These are phyloP conservation scores for Lysandra coridon DNA, from an alignment of 2,888 invertebrate genomes.

Conservation along the genomic window DNA sequence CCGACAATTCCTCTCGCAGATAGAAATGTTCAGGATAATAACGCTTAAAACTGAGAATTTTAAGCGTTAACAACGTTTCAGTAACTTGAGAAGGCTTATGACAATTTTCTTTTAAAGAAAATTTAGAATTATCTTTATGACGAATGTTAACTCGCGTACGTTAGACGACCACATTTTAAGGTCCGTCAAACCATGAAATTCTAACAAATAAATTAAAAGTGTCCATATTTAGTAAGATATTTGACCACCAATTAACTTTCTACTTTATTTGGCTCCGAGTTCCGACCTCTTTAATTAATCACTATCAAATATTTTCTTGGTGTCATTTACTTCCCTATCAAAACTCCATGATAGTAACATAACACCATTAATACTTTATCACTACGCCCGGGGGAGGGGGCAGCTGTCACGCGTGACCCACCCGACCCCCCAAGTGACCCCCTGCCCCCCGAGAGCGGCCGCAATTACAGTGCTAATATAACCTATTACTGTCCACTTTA, in stretches of 20 bases:
- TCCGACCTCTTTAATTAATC: background rate
- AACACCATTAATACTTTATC: constrained; percentile 13
- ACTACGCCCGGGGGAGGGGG: background rate
- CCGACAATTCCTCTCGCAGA: background rate
- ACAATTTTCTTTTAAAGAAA: background rate
- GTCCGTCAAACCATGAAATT: too few relatives aligned
- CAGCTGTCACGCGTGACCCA: constrained; percentile 11
- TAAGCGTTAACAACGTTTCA: background rate
- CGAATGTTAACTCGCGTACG: background rate
- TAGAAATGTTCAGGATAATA: background rate
- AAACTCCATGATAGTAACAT: background rate
- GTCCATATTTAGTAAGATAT: too few relatives aligned
- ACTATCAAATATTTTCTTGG: background rate
- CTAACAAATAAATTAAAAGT: too few relatives aligned
- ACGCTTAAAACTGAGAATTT: background rate
- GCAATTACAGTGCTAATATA: constrained; percentile 27
- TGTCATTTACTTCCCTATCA: background rate
- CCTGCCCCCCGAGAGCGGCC: constrained; percentile 3
- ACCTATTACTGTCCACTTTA: constrained; percentile 26
- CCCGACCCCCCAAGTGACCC: background rate
- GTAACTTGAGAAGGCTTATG: background rate
- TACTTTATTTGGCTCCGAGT: background rate
- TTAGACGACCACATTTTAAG: too few relatives aligned
- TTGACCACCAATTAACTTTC: too few relatives aligned
- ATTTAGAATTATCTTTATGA: background rate